Evolutionary conservation across 1,140 invertebrate species (phyloP), one percentile per base, ranked within the genome.

Genomic region (Bombus sibiricus): DNA sequence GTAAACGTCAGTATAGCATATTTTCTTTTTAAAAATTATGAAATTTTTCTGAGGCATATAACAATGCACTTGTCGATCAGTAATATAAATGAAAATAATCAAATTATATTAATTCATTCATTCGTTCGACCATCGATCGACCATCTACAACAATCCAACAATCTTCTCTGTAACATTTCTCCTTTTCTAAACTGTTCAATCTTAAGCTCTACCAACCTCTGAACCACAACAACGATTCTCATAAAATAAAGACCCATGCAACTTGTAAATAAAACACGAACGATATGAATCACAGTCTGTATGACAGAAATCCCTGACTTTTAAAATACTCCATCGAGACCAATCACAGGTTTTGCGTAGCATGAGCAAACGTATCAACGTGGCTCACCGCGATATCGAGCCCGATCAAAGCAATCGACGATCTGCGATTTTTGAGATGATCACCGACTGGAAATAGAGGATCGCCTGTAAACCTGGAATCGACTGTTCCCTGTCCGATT

Each of bases 371-470:
- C 41, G 8, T n/a, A 43, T 68, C 41, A 32, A 53, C 28, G 25
- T 3, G 12, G 32, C 34, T 53, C 10, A 37, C 9, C 34, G 2
- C 32, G 69, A 39, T 66, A 43, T 37, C 15, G 28, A 22, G 43
- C 2, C 37, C 34, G 39, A 73, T 73, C 78, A 18, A 12, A n/a
- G 25, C 43, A 3, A 64, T 15, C 69, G 69, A 43, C 15, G 66
- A 80, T 80, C 68, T n/a, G 25, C 15, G 77, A 53, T 47, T 69
- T 72, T 71, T 41, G 12, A 34, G 25, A 71, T 2, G 75, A 34
- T 71, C 32, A 25, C n/a, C 10, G 5, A 10, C n/a, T 64, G 41
- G n/a, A 39, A 74, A 71, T 6, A 59, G 12, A 13, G 34, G 15
- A 62, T 12, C 34, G 53, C 25, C 34, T 41, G 18, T 72, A 71